Base-by-base conservation (phyloP, 2,113 vertebrate species). In the Lycocorax pyrrhopterus region DNA sequence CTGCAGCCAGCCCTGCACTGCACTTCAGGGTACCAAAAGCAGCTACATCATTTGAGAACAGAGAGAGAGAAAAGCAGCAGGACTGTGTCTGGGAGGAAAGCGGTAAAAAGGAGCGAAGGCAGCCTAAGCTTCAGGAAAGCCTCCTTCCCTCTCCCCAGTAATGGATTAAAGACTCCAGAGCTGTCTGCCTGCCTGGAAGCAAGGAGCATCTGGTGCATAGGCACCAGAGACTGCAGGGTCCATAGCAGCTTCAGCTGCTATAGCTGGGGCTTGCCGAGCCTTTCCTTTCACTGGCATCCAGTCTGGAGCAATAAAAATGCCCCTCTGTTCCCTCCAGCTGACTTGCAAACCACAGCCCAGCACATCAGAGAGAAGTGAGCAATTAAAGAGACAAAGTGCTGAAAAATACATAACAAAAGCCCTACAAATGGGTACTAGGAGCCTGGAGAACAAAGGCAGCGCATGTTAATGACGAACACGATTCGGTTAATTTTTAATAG, bases 341-440 rank as follows among this genome's bases (percentile, higher is more conserved):
- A 87, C 81, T 94, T 90, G 58, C 66, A 93, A 88, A 87, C 95
- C 90, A 67, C 73, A 84, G 86, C 59, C 60, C 21, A 5, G 59
- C 49, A 73, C 59, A 90, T 97, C 96, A 97, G 87, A 96, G 62
- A 86, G 85, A 91, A 94, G 89, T 5, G 9, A 94, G 71, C 94
- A 96, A 96, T 97, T 97, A 97, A 96, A 97, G 92, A 95, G 96
- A 97, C 97, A 96, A 96, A 97, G 92, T 97, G 87, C 94, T 97
- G 91, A 97, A 97, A 97, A 97, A 97, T 96, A 94, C 89, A 96
- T 96, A 96, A 95, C 95, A 96, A 94, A 96, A 91, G 44, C 79
- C 37, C 59, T 80, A 59, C 84, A 96, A 96, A 96, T 90, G 92
- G 84, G 52, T 83, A 72, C 62, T 30, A 78, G 73, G 76, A 93